Evolutionary conservation across 2,888 invertebrate genomes (phyloP).

Genomic region (Osmoderma eremita): DNA sequence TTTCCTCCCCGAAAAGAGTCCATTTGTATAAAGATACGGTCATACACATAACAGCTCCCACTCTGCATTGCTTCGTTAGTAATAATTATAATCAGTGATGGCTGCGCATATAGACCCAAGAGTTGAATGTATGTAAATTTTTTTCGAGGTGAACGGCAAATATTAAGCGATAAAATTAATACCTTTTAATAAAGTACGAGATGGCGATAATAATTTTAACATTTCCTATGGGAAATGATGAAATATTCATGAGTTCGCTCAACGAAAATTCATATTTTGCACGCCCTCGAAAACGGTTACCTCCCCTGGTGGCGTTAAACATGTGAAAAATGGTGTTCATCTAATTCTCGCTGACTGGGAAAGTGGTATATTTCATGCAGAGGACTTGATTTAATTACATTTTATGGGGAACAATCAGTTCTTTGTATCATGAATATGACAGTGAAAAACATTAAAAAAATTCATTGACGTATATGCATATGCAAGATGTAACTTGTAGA

Average conservation of each 20-base stretch:
- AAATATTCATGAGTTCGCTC: conserved; percentile 11
- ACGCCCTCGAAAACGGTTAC: no score
- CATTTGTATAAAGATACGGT: not conserved
- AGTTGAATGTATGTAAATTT: no score
- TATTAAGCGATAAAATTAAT: no score
- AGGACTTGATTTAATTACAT: conserved; percentile 1
- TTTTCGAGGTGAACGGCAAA: no score
- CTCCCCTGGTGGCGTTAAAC: not conserved
- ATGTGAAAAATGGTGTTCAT: not conserved
- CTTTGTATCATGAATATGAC: not conserved
- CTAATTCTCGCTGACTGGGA: not conserved
- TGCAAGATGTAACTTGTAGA: no score
- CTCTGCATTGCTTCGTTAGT: not conserved
- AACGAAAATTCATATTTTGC: not conserved
- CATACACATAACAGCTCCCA: not conserved
- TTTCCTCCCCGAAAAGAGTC: no score
- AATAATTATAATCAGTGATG: not conserved
- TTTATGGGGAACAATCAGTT: not conserved
- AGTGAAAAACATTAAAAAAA: not conserved
- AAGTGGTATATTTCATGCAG: not conserved
- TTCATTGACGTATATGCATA: not conserved
- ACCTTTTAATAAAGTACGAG: no score
- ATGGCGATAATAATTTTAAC: not conserved
- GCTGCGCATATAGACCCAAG: no score
- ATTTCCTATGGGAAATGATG: not conserved